Conservation (phyloP, 2,797 vertebrate species). For the Oreonectes daqikongensis region DNA sequence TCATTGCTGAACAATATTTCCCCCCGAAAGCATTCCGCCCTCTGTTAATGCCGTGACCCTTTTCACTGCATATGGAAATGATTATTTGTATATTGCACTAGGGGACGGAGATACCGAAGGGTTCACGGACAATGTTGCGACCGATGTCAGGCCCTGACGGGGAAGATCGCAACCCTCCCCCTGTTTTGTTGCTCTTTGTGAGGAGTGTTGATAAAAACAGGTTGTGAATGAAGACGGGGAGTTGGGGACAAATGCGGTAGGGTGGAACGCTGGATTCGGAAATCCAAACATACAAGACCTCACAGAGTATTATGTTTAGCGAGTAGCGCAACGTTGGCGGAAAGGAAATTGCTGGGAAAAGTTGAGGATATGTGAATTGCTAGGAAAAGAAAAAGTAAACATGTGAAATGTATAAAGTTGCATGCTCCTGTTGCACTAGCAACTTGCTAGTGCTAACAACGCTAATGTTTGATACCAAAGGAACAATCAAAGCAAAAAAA, state of each 20-base stretch:
- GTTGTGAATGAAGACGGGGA: constrained; percentile 80
- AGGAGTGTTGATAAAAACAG: constrained; percentile 82
- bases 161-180: constrained; percentile 71
- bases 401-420: neutral
- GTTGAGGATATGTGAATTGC: neutral
- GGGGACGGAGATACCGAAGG: constrained; percentile 77
- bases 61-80: constrained; percentile 77
- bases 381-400: neutral
- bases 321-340: constrained; percentile 37
- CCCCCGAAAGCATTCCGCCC: constrained; percentile 79
- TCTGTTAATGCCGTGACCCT: constrained; percentile 80
- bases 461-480: neutral
- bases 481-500: neutral
- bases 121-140: constrained; percentile 79
- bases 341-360: neutral
- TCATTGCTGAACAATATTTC: constrained; percentile 87
- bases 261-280: constrained; percentile 77
- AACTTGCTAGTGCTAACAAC: neutral
- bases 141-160: constrained; percentile 67
- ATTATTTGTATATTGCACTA: constrained; percentile 82
- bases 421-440: neutral
- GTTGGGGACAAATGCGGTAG: constrained; percentile 77
- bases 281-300: constrained; percentile 83
- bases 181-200: constrained; percentile 83
- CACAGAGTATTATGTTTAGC: constrained; percentile 66